These are phyloP conservation scores for Tinea pellionella DNA, from an alignment of 2,888 invertebrate species.

Conservation along the genomic window DNA sequence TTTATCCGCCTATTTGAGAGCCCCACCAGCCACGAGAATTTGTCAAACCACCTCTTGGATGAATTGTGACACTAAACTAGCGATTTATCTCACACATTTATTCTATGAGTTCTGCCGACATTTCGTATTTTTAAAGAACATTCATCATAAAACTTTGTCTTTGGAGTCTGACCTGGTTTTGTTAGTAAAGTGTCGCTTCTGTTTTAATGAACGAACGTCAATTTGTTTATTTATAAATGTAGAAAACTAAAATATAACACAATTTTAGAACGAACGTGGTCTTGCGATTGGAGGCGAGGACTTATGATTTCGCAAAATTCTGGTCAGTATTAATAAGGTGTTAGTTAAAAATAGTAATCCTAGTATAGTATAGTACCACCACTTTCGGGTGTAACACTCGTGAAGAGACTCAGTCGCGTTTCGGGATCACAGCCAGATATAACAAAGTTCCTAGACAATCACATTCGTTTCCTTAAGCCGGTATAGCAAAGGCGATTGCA, in stretches of 20 bases:
- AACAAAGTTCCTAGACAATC: too few relatives aligned
- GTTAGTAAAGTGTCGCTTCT: not conserved
- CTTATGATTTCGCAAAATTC: too few relatives aligned
- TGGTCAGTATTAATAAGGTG: too few relatives aligned
- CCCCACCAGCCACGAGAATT: constrained; percentile 30
- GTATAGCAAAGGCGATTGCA: too few relatives aligned
- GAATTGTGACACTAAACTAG: constrained; percentile 26
- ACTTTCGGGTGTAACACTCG: too few relatives aligned
- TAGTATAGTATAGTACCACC: too few relatives aligned
- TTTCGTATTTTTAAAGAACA: not conserved
- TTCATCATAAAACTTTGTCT: not conserved
- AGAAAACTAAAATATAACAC: not conserved
- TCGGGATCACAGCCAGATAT: too few relatives aligned
- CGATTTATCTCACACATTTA: constrained; percentile 12
- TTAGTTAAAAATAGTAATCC: too few relatives aligned
- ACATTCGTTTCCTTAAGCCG: too few relatives aligned
- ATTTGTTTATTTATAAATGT: not conserved
- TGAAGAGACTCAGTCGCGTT: too few relatives aligned
- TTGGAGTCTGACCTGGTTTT: constrained; percentile 1
- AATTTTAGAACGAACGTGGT: too few relatives aligned
- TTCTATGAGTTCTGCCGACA: not conserved
- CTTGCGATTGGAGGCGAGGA: too few relatives aligned
- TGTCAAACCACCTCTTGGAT: constrained; percentile 42
- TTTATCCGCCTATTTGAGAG: constrained; percentile 36
- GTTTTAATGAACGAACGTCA: not conserved